Evolutionary conservation across 2,113 vertebrate species (phyloP).

Genomic region (Poeciliopsis occidentalis): DNA sequence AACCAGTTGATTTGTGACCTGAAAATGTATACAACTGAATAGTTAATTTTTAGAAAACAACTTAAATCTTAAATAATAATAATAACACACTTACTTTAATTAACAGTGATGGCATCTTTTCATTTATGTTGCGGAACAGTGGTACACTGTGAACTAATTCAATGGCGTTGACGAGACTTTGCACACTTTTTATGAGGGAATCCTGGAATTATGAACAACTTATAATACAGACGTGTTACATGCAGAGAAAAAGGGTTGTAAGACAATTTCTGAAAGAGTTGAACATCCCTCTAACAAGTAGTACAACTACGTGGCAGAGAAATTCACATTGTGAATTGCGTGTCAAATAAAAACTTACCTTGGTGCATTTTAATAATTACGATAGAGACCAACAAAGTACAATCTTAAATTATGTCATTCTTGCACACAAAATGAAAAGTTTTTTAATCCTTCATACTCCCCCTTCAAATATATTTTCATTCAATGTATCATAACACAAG

Average conservation of each 20-base stretch:
- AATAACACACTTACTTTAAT: conserved; percentile 77
- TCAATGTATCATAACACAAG: neutral
- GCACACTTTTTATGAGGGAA: conserved; percentile 82
- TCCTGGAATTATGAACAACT: conserved; percentile 73
- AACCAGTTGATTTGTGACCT: conserved; percentile 91
- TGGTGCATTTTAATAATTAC: too few species aligned
- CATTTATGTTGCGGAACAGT: conserved; percentile 83
- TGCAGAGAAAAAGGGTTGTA: too few species aligned
- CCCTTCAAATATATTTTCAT: neutral
- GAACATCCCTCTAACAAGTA: too few species aligned
- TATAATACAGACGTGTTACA: neutral
- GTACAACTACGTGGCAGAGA: too few species aligned
- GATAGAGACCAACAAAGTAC: too few species aligned
- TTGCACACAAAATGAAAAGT: too few species aligned
- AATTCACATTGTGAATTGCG: too few species aligned
- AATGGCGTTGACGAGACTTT: conserved; percentile 83
- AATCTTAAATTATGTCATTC: too few species aligned
- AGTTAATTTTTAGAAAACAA: neutral
- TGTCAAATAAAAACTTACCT: too few species aligned
- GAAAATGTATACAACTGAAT: neutral
- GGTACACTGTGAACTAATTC: conserved; percentile 84
- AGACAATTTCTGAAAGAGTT: too few species aligned
- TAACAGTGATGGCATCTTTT: conserved; percentile 85
- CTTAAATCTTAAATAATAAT: neutral
- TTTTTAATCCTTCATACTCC: too few species aligned